A percentile compares a stretch with the other conserved stretches of the same genome.
These are phyloP conservation scores for Coluber constrictor DNA, from an alignment of 2,797 vertebrate species.

Conservation along the genomic window DNA sequence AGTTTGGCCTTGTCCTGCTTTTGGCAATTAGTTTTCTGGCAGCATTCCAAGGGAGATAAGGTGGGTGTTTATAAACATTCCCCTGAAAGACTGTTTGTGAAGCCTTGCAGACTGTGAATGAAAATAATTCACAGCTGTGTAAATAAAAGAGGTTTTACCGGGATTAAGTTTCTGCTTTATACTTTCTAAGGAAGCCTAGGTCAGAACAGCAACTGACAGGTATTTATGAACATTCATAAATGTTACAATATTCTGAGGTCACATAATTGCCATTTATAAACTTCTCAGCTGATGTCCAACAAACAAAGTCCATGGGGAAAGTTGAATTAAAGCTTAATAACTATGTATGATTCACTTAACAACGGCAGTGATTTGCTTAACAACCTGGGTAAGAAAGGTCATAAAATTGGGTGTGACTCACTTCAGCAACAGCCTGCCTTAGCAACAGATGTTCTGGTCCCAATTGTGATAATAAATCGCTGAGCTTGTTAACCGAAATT, in stretches of 20 bases:
- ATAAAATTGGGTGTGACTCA: background rate
- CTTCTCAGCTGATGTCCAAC: background rate
- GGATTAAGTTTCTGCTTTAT: too few relatives aligned
- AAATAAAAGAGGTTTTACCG: too few relatives aligned
- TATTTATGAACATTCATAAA: background rate
- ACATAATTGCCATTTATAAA: background rate
- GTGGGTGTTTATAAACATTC: too few relatives aligned
- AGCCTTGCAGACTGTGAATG: too few relatives aligned
- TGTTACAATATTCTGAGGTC: background rate
- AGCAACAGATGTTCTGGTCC: background rate
- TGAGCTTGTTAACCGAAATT: background rate
- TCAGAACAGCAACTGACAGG: background rate
- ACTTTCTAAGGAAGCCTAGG: too few relatives aligned
- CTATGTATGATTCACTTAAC: background rate
- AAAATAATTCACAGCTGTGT: too few relatives aligned
- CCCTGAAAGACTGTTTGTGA: too few relatives aligned
- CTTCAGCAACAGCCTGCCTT: background rate
- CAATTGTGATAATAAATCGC: background rate
- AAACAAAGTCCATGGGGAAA: background rate
- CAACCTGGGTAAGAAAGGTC: background rate
- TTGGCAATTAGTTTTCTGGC: too few relatives aligned
- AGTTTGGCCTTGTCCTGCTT: too few relatives aligned
- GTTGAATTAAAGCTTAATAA: background rate
- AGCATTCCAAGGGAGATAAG: too few relatives aligned
- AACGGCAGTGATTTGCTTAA: background rate